Base-by-base conservation (phyloP, 2,797 vertebrate species). In the Cuculus canorus region DNA sequence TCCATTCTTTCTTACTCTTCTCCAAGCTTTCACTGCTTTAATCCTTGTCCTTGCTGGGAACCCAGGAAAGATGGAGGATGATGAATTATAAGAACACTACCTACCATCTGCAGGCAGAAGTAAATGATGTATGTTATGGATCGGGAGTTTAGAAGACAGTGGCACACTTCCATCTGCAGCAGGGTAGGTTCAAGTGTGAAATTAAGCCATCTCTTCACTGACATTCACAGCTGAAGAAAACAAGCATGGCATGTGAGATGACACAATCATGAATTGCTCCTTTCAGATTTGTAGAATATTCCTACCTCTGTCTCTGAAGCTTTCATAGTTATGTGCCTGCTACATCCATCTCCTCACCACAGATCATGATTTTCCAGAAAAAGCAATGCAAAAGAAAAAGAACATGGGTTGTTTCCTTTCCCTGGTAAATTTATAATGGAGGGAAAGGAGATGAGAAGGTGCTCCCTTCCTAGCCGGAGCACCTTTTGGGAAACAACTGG, bases 251-350 rank as follows among this genome's bases (percentile, higher is more conserved):
- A 70, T 64, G 85, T 60, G 68, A 78, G 91, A 47, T 2, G 1
- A 53, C 52, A 80, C n/a, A 88, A 27, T 18, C 56, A 43, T 10
- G 7, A 41, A 71, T 32, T 79, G 70, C 41, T 75, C 70, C 89
- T 91, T 84, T 89, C 75, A 89, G 75, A 65, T 64, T 63, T 93
- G n/a, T 56, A 56, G 43, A 64, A n/a, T 47, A 77, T 72, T 88
- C 54, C 54, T 66, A 11, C 45, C 71, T 81, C 61, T 82, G 17
- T n/a, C 28, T 84, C 86, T 78, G 70, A 75, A 48, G 24, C 33
- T 84, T 86, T 64, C 13, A 37, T 43, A 82, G 35, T 41, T 84
- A 45, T 8, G 37, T 50, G 50, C 21, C 41, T 75, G 33, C 59
- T 65, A 17, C 17, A 32, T 48, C 53, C 13, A 0, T 30, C 39